phyloP scores from a whole-genome alignment of 2,888 invertebrate genomes.

The Callosobruchus maculatus region DNA sequence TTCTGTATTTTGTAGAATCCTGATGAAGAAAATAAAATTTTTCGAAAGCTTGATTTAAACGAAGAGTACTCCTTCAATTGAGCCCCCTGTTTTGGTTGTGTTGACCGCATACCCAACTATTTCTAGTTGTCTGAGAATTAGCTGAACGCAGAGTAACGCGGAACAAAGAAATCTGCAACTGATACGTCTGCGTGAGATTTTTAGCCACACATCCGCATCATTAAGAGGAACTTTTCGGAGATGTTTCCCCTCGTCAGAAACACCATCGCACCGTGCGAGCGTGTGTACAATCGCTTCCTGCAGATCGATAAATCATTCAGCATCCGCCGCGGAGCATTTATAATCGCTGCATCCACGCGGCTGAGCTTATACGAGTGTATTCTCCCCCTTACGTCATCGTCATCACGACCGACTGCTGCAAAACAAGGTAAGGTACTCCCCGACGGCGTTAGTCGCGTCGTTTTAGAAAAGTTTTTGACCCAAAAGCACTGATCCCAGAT shows the following conservation, averaged over 20 bases:
- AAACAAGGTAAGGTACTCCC: neutral
- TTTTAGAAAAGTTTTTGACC: neutral
- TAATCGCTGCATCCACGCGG: neutral
- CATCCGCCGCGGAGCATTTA: neutral
- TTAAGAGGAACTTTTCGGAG: neutral
- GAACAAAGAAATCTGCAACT: neutral
- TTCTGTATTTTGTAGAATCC: too few species aligned
- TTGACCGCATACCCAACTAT: too few species aligned
- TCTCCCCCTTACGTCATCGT: neutral
- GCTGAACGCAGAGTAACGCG: neutral
- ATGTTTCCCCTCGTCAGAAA: neutral
- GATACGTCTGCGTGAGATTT: neutral
- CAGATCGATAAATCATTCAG: neutral
- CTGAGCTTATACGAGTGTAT: neutral
- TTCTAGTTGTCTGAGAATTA: too few species aligned
- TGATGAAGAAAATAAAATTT: too few species aligned
- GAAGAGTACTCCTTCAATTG: too few species aligned
- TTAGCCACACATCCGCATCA: neutral
- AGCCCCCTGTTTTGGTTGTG: too few species aligned
- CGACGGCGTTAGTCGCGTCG: neutral
- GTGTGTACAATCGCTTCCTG: neutral
- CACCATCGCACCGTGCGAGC: neutral
- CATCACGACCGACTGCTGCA: neutral
- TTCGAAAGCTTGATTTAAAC: too few species aligned
- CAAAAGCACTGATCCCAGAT: too few species aligned